A percentile compares a stretch with the other conserved stretches of the same genome.
phyloP scores from a whole-genome alignment of 2,113 vertebrate species.

The Bufo bufo region DNA sequence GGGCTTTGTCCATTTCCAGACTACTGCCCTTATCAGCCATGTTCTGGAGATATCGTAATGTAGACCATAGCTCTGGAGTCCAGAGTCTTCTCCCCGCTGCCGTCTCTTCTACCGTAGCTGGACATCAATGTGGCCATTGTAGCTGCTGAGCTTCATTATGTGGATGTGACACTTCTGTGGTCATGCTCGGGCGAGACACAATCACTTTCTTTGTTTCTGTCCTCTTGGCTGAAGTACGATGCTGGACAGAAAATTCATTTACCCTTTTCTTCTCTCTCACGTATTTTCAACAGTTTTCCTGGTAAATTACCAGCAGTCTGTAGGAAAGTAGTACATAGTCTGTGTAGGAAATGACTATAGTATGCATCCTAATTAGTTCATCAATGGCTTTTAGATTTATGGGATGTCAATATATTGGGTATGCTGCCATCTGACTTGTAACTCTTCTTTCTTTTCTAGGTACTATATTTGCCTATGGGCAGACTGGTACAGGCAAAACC shows the following conservation, averaged over 20 bases:
- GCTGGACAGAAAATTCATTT: background rate
- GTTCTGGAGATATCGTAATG: too few relatives aligned
- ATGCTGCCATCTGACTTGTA: too few relatives aligned
- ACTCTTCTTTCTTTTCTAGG: slow-evolving; percentile 72
- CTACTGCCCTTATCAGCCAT: too few relatives aligned
- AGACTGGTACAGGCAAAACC: slow-evolving; percentile 98
- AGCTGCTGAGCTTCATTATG: background rate
- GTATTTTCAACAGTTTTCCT: background rate
- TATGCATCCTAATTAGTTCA: too few relatives aligned
- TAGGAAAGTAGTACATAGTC: too few relatives aligned
- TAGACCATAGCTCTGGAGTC: too few relatives aligned
- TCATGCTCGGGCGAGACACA: background rate
- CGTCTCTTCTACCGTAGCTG: background rate
- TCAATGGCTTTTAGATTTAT: too few relatives aligned
- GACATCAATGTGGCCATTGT: background rate
- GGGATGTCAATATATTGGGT: too few relatives aligned
- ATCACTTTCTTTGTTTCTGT: slow-evolving; percentile 15
- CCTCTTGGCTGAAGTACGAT: background rate
- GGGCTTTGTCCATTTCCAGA: too few relatives aligned
- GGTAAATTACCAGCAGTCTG: too few relatives aligned
- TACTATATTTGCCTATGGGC: slow-evolving; percentile 99
- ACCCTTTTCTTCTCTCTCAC: background rate
- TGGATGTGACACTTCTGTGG: background rate
- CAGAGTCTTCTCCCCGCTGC: too few relatives aligned
- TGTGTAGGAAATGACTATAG: too few relatives aligned